These are phyloP conservation scores for Aphodius sticticus DNA, from an alignment of 2,888 invertebrate genomes.

Conservation along the genomic window DNA sequence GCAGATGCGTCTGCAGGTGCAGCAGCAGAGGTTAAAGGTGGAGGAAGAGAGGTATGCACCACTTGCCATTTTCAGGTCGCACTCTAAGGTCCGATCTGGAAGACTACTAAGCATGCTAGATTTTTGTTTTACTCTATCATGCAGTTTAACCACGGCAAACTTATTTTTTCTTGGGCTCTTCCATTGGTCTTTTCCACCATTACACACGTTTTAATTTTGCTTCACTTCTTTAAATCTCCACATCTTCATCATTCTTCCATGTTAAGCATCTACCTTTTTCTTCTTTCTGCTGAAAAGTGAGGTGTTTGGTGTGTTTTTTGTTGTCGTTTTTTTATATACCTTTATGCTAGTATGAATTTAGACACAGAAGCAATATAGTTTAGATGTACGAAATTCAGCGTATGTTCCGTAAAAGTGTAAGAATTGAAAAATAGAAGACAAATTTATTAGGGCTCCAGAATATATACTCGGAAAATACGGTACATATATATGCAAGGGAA, in stretches of 20 bases:
- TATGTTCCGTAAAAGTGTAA: no score
- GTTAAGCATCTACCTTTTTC: neutral
- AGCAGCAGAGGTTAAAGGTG: conserved; percentile 80
- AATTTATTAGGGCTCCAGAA: no score
- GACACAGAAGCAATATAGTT: no score
- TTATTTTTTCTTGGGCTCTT: neutral
- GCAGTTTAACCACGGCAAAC: neutral
- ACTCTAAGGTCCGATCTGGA: neutral
- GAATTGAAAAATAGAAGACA: no score
- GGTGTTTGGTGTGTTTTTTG: neutral
- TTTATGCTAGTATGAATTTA: no score
- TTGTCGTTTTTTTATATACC: no score
- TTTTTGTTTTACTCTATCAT: neutral
- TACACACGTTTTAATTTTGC: neutral
- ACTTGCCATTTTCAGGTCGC: conserved; percentile 32
- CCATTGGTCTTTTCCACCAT: neutral
- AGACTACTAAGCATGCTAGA: conserved; percentile 4
- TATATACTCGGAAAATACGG: no score
- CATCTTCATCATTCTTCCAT: neutral
- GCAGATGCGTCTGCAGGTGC: conserved; percentile 82
- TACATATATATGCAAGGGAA: no score
- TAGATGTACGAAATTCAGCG: no score
- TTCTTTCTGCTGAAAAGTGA: neutral
- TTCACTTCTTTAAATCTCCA: neutral
- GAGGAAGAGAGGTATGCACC: conserved; percentile 80